Percentiles rank a stretch among this genome's conserved stretches.
phyloP scores from a whole-genome alignment of 2,888 invertebrate genomes.

The Caenorhabditis parvicauda region DNA sequence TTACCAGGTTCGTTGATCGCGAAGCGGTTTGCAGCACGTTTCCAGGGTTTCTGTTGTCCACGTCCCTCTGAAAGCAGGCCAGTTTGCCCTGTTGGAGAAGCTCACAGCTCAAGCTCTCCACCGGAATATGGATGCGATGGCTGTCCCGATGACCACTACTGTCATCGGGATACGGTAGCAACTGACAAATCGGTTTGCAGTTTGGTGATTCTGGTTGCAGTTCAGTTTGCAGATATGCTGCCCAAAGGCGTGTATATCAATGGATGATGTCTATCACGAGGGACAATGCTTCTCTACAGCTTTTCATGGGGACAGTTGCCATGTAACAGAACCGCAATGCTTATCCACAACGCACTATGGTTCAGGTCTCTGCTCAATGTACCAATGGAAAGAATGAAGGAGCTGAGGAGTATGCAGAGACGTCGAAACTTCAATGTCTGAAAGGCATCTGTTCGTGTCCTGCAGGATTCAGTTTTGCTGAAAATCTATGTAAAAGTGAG shows the following conservation, averaged over 20 bases:
- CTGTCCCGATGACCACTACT: conserved; percentile 56
- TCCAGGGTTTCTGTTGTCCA: conserved; percentile 57
- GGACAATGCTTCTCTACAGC: conserved; percentile 57
- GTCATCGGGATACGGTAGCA: conserved; percentile 50
- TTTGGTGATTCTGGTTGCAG: not conserved
- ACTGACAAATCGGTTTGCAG: conserved; percentile 46
- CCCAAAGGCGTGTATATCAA: conserved; percentile 57
- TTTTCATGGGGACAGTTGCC: conserved; percentile 54
- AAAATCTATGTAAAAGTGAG: conserved; percentile 49
- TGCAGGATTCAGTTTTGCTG: conserved; percentile 43
- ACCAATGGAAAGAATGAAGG: conserved; percentile 28
- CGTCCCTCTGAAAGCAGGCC: conserved; percentile 48
- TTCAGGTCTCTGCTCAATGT: conserved; percentile 38
- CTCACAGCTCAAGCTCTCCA: conserved; percentile 46
- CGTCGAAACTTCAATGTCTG: conserved; percentile 42
- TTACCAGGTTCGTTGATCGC: conserved; percentile 22
- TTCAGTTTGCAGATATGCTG: conserved; percentile 50
- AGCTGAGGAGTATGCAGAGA: conserved; percentile 36
- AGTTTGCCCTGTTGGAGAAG: conserved; percentile 54
- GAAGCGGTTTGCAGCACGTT: conserved; percentile 7
- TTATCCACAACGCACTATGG: not conserved
- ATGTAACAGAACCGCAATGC: conserved; percentile 12
- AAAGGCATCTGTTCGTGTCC: conserved; percentile 51
- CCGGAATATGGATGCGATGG: conserved; percentile 47
- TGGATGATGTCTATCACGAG: conserved; percentile 57